Base-by-base conservation (phyloP, 1,140 invertebrate species). In the Heliconius himera region DNA sequence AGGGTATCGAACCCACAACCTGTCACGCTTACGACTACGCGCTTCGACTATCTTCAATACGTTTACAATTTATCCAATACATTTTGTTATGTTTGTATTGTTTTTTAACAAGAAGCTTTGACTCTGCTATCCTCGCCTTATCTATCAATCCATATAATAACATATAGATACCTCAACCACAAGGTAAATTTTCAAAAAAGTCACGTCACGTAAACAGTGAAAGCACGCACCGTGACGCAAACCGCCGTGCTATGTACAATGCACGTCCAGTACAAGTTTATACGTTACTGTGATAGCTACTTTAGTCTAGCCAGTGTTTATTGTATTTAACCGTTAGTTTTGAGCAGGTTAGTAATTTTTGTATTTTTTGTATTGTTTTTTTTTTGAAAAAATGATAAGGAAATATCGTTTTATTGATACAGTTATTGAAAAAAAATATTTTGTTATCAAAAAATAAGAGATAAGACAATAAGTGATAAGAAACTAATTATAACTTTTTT, bases 201-300 rank as follows among this genome's bases (percentile, higher is more conserved):
- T 79, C 78, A 79, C 78, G 73, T 79, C 78, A 79, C 78, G 78
- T 79, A 79, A 71, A 22, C 9, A 72, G 78, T 51, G 78, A 79
- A 79, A 79, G 78, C 77, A 72, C 29, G 20, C 20, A 38, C 33
- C 70, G 70, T 72, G 36, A 72, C 36, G 70, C 70, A 13, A 70
- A 72, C 70, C 36, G 18, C 36, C 33, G 33, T 36, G 8, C 33
- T 36, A 70, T 11, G 33, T 51, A 26, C 13, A 36, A 36, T 36
- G 33, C 6, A 36, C 38, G n/a, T 26, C 36, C 74, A 76, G 75
- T 77, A 11, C 29, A 20, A 20, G 33, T 56, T 51, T 71, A 70
- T 46, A 49, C 66, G 75, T 70, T 70, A 18, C 41, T 8, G 66
- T 49, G 75, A 49, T 46, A 36, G 26, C 38, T 77, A 6, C 66